These are phyloP conservation scores for Halcyon smyrnensis DNA, from an alignment of 2,797 vertebrate genomes.

Conservation along the genomic window DNA sequence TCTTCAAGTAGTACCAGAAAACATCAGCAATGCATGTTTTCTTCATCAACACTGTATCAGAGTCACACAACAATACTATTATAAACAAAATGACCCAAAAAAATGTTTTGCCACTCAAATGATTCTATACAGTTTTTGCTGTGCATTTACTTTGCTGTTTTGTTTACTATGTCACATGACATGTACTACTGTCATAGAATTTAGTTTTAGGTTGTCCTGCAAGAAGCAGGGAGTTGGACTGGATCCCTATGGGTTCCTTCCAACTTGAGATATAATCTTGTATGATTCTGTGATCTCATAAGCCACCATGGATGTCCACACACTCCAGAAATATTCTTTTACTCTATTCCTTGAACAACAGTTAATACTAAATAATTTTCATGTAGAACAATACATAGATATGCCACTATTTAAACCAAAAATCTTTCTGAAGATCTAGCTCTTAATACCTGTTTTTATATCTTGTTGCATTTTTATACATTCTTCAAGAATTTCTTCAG, in stretches of 20 bases:
- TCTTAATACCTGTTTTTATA: not conserved
- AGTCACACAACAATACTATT: not conserved
- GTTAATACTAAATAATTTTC: not conserved
- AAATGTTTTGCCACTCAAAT: not conserved
- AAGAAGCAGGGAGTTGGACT: not conserved
- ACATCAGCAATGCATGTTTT: not conserved
- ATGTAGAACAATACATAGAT: not conserved
- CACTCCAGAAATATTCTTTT: not conserved
- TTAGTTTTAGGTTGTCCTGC: not conserved
- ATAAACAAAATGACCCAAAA: not conserved
- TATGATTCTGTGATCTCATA: not conserved
- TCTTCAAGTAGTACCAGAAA: not conserved
- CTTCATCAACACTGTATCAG: not conserved
- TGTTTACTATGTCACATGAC: too few species aligned
- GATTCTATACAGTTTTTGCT: not conserved
- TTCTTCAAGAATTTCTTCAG: not conserved
- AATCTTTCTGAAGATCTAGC: not conserved
- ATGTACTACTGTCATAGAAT: not conserved
- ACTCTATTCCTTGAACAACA: not conserved
- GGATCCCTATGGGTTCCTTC: not conserved
- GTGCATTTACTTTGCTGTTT: not conserved
- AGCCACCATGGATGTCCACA: not conserved
- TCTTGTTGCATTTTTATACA: not conserved
- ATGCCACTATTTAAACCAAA: not conserved
- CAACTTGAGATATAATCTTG: not conserved